Percentiles rank a stretch among this genome's conserved stretches.
Conservation (phyloP, 2,888 invertebrate genomes). For the Actias luna region DNA sequence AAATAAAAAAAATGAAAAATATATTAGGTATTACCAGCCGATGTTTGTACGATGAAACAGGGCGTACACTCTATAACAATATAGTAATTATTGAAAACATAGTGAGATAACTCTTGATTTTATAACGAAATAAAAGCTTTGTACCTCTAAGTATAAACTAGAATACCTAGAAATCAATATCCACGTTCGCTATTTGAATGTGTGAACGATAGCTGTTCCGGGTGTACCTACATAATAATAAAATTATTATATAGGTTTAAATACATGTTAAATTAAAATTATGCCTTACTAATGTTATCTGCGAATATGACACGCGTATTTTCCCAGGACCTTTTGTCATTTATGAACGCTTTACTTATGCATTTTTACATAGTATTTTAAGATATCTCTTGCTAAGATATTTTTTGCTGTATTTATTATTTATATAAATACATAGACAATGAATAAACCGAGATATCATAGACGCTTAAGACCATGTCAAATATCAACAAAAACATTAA, state of each 20-base stretch:
- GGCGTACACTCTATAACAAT: background rate
- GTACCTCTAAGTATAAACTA: background rate
- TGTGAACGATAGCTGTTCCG: slow-evolving; percentile 3
- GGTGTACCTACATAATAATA: slow-evolving; percentile 4
- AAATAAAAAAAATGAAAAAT: too few relatives aligned
- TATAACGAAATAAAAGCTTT: slow-evolving; percentile 4
- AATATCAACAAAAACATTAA: background rate
- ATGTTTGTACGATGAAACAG: background rate
- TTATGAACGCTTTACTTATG: background rate
- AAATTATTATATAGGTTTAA: background rate
- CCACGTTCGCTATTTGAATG: slow-evolving; percentile 5
- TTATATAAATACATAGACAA: background rate
- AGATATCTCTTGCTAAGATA: background rate
- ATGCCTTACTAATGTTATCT: background rate
- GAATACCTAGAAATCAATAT: slow-evolving; percentile 11
- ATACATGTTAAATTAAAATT: background rate
- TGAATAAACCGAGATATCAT: background rate
- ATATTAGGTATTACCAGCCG: background rate
- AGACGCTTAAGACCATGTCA: background rate
- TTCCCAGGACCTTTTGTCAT: slow-evolving; percentile 1
- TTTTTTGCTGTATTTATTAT: background rate
- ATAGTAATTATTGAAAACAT: background rate
- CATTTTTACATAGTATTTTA: background rate
- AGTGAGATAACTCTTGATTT: background rate
- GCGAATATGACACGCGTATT: slow-evolving; percentile 7